These are phyloP conservation scores for Rhynchomys soricoides DNA, from an alignment of 2,113 vertebrate genomes.

Conservation along the genomic window DNA sequence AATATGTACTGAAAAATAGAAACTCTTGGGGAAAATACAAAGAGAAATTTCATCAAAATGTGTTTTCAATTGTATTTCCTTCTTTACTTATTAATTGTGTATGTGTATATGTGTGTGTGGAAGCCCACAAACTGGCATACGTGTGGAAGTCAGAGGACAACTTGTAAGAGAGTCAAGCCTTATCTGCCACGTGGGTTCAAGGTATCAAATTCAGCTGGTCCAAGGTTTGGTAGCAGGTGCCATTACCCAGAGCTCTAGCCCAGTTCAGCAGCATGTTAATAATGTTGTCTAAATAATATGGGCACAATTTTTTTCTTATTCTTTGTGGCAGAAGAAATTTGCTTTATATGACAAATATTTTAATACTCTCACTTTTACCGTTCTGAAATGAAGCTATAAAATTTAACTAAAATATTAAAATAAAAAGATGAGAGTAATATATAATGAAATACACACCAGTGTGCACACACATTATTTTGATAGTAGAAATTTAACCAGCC, in stretches of 20 bases:
- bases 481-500: neutral
- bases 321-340: neutral
- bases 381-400: constrained; percentile 52
- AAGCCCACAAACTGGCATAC: neutral
- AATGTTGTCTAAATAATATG: neutral
- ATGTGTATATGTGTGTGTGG: neutral
- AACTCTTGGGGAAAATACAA: neutral
- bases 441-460: neutral
- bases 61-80: neutral
- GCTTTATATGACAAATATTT: neutral
- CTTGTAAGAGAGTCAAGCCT: neutral
- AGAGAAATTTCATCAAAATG: neutral
- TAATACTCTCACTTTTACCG: neutral
- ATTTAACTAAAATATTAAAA: neutral
- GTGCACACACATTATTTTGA: neutral
- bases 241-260: neutral
- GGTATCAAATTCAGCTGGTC: neutral
- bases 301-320: neutral
- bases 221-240: neutral
- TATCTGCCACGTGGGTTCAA: neutral
- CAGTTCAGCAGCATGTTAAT: neutral
- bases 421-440: neutral
- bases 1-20: neutral
- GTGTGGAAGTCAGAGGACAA: neutral
- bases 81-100: neutral